Base-by-base conservation (phyloP, 1,140 invertebrate species). In the Drosophila melanica region DNA sequence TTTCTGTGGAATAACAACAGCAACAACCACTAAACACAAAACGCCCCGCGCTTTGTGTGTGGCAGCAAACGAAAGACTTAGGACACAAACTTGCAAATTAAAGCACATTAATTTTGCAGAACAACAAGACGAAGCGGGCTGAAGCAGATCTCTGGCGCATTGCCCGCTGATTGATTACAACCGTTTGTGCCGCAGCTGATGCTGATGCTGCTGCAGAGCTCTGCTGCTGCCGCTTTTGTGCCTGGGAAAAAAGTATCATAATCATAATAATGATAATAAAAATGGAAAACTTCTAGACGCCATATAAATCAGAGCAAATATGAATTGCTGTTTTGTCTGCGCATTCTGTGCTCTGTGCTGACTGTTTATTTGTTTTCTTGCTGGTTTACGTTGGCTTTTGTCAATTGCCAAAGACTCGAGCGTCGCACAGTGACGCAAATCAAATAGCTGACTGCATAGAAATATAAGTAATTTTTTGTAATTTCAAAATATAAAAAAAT, bases 211-310 rank as follows among this genome's bases (percentile, higher is more conserved):
- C 33, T 9, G 33, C 33, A 10, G 0, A 9, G 7, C 33, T 35
- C 20, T n/a, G 8, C 16, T 41, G 39, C 35, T 18, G 30, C 9
- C 47, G 48, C 67, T 59, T 72, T 72, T 72, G 73, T 72, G 73
- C 68, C 60, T 71, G 67, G 68, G 68, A 76, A 72, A 70, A 72
- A 66, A 64, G 62, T 37, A 79, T 84, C 80, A 79, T 82, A 87
- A 89, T 87, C 81, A 89, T 89, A 87, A 87, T 87, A 86, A 90
- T 87, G 76, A 89, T 90, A 89, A 89, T 89, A 89, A 89, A 89
- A 89, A 89, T 89, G 84, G 84, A 89, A 89, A 89, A 84, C 85
- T 90, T 89, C 85, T 89, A 89, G 84, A 89, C 84, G 84, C 84
- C 84, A 89, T 89, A 89, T 89, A 89, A 89, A 89, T 89, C 84